phyloP scores from a whole-genome alignment of 2,113 vertebrate species.

The Brachyhypopomus occidentalis region DNA sequence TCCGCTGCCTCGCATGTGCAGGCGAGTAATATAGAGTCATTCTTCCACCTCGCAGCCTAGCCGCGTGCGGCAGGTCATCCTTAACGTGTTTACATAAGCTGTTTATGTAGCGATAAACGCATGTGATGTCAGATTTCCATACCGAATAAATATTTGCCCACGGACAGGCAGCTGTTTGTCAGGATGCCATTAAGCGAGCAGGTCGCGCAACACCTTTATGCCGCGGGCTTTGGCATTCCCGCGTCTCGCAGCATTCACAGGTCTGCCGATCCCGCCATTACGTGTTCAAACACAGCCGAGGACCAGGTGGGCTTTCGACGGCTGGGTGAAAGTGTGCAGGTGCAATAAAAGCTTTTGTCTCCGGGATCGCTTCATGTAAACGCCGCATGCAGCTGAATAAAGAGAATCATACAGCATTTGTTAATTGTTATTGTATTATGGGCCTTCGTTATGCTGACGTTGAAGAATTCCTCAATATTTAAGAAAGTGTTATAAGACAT shows the following conservation, averaged over 20 bases:
- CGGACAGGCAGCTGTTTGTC: constrained; percentile 88
- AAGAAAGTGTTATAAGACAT: background rate
- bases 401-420: background rate
- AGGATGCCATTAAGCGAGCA: constrained; percentile 90
- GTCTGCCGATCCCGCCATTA: constrained; percentile 16
- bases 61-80: constrained; percentile 70
- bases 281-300: constrained; percentile 38
- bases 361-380: background rate
- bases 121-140: constrained; percentile 83
- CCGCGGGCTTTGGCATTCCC: constrained; percentile 70
- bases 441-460: background rate
- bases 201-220: constrained; percentile 72
- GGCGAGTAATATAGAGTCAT: constrained; percentile 65
- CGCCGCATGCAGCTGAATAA: background rate
- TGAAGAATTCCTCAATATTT: background rate
- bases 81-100: constrained; percentile 87
- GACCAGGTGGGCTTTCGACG: constrained; percentile 24
- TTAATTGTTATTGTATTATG: background rate
- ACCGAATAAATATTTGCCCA: constrained; percentile 91
- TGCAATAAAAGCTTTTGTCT: constrained; percentile 40
- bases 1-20: constrained; percentile 67
- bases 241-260: constrained; percentile 73
- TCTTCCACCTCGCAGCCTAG: constrained; percentile 48
- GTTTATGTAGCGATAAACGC: constrained; percentile 83
- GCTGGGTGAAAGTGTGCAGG: background rate